Percentiles rank a stretch among this genome's conserved stretches.
These are phyloP conservation scores for Apistogramma diplotaenia DNA, from an alignment of 2,113 vertebrate genomes.

Conservation along the genomic window DNA sequence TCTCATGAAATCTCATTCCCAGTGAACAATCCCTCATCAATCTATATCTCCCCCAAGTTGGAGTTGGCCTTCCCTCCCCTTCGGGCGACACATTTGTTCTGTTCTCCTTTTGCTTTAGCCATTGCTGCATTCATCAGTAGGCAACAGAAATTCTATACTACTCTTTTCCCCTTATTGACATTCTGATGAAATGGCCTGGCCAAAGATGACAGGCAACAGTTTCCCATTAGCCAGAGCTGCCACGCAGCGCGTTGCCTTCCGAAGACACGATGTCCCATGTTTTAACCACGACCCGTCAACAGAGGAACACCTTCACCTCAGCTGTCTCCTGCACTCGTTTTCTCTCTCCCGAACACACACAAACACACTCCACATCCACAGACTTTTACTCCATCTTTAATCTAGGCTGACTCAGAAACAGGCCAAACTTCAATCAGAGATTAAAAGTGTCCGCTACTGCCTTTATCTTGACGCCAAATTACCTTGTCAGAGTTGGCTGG, in stretches of 20 bases:
- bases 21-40: conserved; percentile 61
- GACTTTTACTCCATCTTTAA: conserved; percentile 28
- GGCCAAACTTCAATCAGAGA: conserved; percentile 48
- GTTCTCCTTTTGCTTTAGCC: conserved; percentile 14
- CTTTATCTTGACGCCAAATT: conserved; percentile 42
- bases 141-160: conserved; percentile 53
- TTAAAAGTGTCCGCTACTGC: conserved; percentile 30
- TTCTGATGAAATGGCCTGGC: conserved; percentile 56
- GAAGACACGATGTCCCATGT: conserved; percentile 35
- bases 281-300: conserved; percentile 39
- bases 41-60: conserved; percentile 47
- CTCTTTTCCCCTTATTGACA: conserved; percentile 46
- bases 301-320: conserved; percentile 32
- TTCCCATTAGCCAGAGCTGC: conserved; percentile 59
- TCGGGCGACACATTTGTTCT: conserved; percentile 35
- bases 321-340: background rate
- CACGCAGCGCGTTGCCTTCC: conserved; percentile 14
- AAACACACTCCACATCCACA: background rate
- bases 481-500: conserved; percentile 4
- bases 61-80: conserved; percentile 13
- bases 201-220: conserved; percentile 63
- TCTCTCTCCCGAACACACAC: background rate
- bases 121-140: conserved; percentile 48
- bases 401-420: conserved; percentile 32
- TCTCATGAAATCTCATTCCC: conserved; percentile 60